Evolutionary conservation across 2,797 vertebrate genomes (phyloP), one percentile per base, ranked within the genome.

Genomic region (Chrosomus eos): DNA sequence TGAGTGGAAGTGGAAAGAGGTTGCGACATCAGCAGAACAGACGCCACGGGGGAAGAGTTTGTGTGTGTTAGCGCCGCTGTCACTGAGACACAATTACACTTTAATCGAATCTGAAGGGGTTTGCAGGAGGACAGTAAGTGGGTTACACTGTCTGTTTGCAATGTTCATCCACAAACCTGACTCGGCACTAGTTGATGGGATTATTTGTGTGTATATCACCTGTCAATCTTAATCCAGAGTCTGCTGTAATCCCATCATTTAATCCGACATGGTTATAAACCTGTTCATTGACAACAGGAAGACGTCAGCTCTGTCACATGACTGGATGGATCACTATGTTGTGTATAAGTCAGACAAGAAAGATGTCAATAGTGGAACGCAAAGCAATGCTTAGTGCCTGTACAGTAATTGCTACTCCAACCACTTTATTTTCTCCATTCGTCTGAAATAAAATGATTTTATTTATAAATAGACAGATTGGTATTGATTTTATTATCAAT

Each of bases 181-280:
- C 88, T 88, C 88, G 90, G 92, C 92, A 91, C 91, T 86, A 86
- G 88, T 92, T 93, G 93, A 94, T 89, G 89, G 91, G 93, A 93
- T 94, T 94, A 93, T 71, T 80, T 80, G 88, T 90, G 90, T 72
- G 55, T 92, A 93, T 88, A 16, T 28, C 60, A 28, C 86, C 85
- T 87, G 88, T 91, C 90, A 45, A 88, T 90, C 88, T 90, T 93
- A 93, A 94, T 94, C 92, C 90, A 90, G 91, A 88, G 86, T 88
- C 89, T 92, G 90, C 87, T 75, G 33, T 93, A 93, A 94, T 95
- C 93, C 92, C 91, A 93, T 94, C 89, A 92, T 36, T 75, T 81
- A 89, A 84, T 86, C 88, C 3, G 0, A 71, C 85, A 87, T 88
- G 83, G 86, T 90, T 85, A 89, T 81, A 89, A 90, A 93, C 90